Base-by-base conservation (phyloP, 2,797 vertebrate genomes). In the Acridotheres tristis region DNA sequence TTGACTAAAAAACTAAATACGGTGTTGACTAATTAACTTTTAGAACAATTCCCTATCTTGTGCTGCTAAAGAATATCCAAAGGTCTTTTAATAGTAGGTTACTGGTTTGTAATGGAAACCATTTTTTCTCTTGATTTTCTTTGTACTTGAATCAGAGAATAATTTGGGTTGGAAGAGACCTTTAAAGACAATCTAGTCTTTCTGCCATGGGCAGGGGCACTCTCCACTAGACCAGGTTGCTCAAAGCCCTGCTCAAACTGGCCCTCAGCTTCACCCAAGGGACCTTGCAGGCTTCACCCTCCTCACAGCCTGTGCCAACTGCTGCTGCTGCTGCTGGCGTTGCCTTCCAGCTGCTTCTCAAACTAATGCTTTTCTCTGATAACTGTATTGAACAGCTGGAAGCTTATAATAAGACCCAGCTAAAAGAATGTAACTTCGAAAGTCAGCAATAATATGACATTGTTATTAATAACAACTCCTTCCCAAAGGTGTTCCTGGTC, bases 391-490 rank as follows among this genome's bases (percentile, higher is more conserved):
- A 93, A 57, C 51, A 87, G 74, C 63, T 54, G 53, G 77, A 89
- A 82, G 42, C 82, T 85, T 76, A 23, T 85, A 81, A 79, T 78
- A 58, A 69, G 40, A 72, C 78, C 21, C 48, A 69, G 29, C 62
- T 73, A n/a, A 61, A 91, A 85, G 12, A 81, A 65, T 53, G 16
- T 75, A 83, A 30, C 69, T 91, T 66, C 36, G 67, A 5, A 92
- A 84, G 51, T 96, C 69, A 92, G 66, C 89, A 92, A 26, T 83
- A 89, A 63, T 58, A 45, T 30, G 40, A 45, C 66, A 53, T 75
- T 80, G 12, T 80, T 90, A 83, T 79, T 94, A 91, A 62, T 63
- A 79, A 75, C 15, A 85, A 8, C n/a, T 53, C 16, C 20, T 58
- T 91, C 65, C 58, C 3, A 3, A 43, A 55, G 38, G 57, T 81